Conservation (phyloP, 2,113 vertebrate genomes). For the Alethe diademata region DNA sequence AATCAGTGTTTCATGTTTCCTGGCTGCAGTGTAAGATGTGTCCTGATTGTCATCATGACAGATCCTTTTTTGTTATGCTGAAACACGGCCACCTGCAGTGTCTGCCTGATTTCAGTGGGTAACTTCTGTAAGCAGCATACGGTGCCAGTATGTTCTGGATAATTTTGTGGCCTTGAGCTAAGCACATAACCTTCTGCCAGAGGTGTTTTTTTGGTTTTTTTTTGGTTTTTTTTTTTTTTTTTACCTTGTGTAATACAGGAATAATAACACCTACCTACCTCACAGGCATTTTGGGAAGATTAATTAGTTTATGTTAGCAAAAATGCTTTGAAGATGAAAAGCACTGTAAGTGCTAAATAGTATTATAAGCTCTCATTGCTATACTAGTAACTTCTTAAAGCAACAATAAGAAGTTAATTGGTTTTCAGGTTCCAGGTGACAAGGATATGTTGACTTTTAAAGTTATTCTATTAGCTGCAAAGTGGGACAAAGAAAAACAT, state of each 20-base stretch:
- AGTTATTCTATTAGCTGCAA: constrained; percentile 36
- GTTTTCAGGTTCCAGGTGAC: constrained; percentile 57
- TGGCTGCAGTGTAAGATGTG: neutral
- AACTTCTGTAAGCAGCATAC: neutral
- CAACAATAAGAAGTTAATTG: constrained; percentile 60
- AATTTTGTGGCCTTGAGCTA: constrained; percentile 48
- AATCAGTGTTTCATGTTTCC: neutral
- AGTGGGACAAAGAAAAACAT: neutral
- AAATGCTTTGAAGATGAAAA: constrained; percentile 66
- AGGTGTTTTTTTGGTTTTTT: neutral
- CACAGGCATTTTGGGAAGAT: constrained; percentile 23
- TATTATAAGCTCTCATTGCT: constrained; percentile 36
- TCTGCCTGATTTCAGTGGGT: neutral
- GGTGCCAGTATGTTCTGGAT: neutral
- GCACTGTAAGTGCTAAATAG: constrained; percentile 13
- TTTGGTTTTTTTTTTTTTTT: neutral
- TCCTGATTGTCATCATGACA: neutral
- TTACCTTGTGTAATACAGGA: neutral
- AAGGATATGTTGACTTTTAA: constrained; percentile 52
- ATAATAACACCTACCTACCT: constrained; percentile 27
- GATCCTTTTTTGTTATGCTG: constrained; percentile 40
- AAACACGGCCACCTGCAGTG: neutral
- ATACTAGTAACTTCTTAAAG: constrained; percentile 40
- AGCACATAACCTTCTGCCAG: constrained; percentile 10
- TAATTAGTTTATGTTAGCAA: constrained; percentile 60